Evolutionary conservation across 2,113 vertebrate genomes (phyloP), one percentile per base, ranked within the genome.

Genomic region (Neomonachus schauinslandi): DNA sequence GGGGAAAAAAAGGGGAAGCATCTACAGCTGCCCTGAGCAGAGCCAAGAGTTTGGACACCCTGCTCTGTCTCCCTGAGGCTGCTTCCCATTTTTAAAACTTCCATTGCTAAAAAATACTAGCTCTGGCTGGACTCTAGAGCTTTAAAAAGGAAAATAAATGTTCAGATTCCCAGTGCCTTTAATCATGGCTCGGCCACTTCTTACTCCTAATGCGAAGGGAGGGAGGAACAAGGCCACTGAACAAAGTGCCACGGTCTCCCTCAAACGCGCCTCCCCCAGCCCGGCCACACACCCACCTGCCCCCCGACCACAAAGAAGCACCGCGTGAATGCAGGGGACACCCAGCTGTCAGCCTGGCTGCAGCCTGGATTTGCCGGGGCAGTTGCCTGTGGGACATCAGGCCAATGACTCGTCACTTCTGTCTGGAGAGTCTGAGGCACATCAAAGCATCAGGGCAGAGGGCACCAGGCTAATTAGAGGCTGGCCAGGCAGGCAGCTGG

Each of bases 201-300:
- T 86, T 59, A 65, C 31, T 33, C 57, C 31, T 16, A 31, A 65
- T 0, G 5, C 15, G 9, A 39, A n/a, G 28, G 11, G 24, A 71
- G 14, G 28, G 57, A 59, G 11, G 85, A 76, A 59, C 8, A 49
- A 28, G 65, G 65, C 7, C 65, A 28, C 15, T 21, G 19, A 80
- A 18, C 33, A 19, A 36, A 77, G 77, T n/a, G 61, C 51, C 33
- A 1, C 11, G 33, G 1, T 72, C 26, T 77, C 28, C 26, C 67
- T 63, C 42, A 63, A 74, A 49, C 0, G 1, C 1, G 5, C 6
- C 9, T 95, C 15, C 49, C 14, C 22, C n/a, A 22, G 49, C 49
- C 31, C 2, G 0, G 15, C 8, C 8, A 18, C 36, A 14, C n/a
- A 9, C 14, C 19, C n/a, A 4, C 11, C 42, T 39, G 28, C 26